Conservation (phyloP, 2,888 invertebrate species). For the Drosophila cyrtoloma region DNA sequence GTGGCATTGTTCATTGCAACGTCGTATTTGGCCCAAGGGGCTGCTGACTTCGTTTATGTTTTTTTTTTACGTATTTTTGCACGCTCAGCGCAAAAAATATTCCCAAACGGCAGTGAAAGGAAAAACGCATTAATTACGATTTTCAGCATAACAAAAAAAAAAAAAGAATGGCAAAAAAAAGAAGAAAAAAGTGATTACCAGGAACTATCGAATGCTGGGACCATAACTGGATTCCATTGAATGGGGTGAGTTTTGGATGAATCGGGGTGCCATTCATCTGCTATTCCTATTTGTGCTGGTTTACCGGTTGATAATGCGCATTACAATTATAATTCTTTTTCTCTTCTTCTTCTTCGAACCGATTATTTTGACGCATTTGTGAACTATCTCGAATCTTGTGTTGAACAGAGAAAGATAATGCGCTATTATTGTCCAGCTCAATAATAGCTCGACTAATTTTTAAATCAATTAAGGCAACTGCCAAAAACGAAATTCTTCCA, state of each 20-base stretch:
- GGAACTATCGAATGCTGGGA: conserved; percentile 46
- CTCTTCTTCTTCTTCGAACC: neutral
- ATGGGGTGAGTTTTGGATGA: conserved; percentile 52
- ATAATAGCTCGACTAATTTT: too few species aligned
- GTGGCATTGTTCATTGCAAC: conserved; percentile 56
- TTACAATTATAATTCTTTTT: conserved; percentile 6
- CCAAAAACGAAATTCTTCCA: too few species aligned
- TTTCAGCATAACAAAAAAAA: conserved; percentile 63
- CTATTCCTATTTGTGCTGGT: conserved; percentile 52
- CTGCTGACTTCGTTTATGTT: conserved; percentile 17
- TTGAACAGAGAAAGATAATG: too few species aligned
- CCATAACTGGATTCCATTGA: conserved; percentile 38
- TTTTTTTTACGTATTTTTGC: conserved; percentile 58
- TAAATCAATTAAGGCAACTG: too few species aligned
- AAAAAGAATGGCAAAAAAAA: conserved; percentile 25
- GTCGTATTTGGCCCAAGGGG: conserved; percentile 42
- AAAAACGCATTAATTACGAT: conserved; percentile 79
- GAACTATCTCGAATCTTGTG: neutral
- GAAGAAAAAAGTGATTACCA: conserved; percentile 25
- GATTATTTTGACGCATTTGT: neutral
- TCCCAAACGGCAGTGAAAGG: conserved; percentile 50
- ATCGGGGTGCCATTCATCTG: conserved; percentile 18
- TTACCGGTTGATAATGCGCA: conserved; percentile 60
- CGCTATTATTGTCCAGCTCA: too few species aligned
- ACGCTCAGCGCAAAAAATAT: conserved; percentile 66